A percentile compares a stretch with the other conserved stretches of the same genome.
These are phyloP conservation scores for Ophiothrix spiculata DNA, from an alignment of 35 echinoderm and acorn worm species.

Conservation along the genomic window DNA sequence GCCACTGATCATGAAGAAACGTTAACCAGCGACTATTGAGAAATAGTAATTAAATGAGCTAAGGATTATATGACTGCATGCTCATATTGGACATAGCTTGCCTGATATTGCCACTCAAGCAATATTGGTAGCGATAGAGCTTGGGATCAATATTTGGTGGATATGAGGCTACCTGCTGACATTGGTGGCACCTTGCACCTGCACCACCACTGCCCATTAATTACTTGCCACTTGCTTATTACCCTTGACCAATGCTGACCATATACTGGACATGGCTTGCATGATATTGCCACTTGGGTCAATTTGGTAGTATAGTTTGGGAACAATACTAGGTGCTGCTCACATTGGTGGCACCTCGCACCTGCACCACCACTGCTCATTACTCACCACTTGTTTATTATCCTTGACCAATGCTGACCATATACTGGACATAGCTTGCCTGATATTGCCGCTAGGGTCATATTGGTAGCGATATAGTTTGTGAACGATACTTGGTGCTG, in stretches of 20 bases:
- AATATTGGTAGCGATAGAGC: slow-evolving; percentile 91
- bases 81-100: background rate
- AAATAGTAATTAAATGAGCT: too few relatives aligned
- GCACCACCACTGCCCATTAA: too few relatives aligned
- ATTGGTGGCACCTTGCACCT: too few relatives aligned
- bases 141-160: slow-evolving; percentile 70
- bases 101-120: slow-evolving; percentile 46
- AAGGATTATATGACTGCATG: too few relatives aligned
- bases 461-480: slow-evolving; percentile 91
- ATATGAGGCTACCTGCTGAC: too few relatives aligned
- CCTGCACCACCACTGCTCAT: too few relatives aligned
- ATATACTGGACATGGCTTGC: background rate
- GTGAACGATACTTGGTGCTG: slow-evolving; percentile 68
- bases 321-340: slow-evolving; percentile 70
- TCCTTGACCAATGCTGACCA: slow-evolving; percentile 86
- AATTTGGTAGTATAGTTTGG: slow-evolving; percentile 86
- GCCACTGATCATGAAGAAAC: too few relatives aligned
- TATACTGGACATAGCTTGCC: slow-evolving; percentile 91
- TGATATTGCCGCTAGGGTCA: slow-evolving; percentile 72
- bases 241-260: background rate
- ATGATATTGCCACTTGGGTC: slow-evolving; percentile 62
- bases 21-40: too few relatives aligned
- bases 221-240: slow-evolving; percentile 25
- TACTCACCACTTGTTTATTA: slow-evolving; percentile 81
- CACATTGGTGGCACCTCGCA: too few relatives aligned